These are phyloP conservation scores for Hyphantria cunea DNA, from an alignment of 1,140 invertebrate species.

Conservation along the genomic window DNA sequence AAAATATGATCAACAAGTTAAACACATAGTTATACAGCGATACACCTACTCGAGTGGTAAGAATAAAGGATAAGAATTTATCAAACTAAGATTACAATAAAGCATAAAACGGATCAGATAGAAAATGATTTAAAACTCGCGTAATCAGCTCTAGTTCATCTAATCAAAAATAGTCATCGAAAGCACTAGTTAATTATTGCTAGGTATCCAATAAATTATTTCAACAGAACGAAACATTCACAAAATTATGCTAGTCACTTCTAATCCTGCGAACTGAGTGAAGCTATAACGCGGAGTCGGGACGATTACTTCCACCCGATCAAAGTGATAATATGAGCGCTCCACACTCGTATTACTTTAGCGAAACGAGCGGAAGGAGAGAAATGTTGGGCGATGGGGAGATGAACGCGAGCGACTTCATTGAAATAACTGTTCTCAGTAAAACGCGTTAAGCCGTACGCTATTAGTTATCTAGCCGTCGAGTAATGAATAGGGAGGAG, in stretches of 20 bases:
- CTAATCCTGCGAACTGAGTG: slow-evolving; percentile 13
- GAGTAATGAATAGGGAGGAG: slow-evolving; percentile 66
- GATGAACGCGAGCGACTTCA: slow-evolving; percentile 36
- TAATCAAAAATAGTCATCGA: no score
- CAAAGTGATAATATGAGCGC: slow-evolving; percentile 39
- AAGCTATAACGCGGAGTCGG: slow-evolving; percentile 14
- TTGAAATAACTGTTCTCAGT: slow-evolving; percentile 59
- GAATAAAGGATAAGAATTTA: no score
- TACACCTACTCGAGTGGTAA: no score
- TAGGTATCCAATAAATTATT: no score
- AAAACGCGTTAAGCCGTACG: slow-evolving; percentile 52
- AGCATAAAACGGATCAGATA: neutral
- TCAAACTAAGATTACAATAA: no score
- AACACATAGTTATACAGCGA: no score
- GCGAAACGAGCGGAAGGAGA: slow-evolving; percentile 2
- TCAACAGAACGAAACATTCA: slow-evolving; percentile 17
- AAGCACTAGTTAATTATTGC: no score
- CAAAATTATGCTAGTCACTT: slow-evolving; percentile 15
- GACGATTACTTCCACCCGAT: slow-evolving; percentile 24
- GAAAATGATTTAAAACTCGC: neutral
- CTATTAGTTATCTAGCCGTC: slow-evolving; percentile 59
- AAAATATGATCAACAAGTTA: no score
- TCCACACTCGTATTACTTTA: slow-evolving; percentile 13
- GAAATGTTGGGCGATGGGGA: slow-evolving; percentile 9
- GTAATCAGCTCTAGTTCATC: no score